Percentiles rank a stretch among this genome's conserved stretches.
Evolutionary conservation across 2,888 invertebrate species (phyloP).

Genomic region (Drosophila nr. fundita): DNA sequence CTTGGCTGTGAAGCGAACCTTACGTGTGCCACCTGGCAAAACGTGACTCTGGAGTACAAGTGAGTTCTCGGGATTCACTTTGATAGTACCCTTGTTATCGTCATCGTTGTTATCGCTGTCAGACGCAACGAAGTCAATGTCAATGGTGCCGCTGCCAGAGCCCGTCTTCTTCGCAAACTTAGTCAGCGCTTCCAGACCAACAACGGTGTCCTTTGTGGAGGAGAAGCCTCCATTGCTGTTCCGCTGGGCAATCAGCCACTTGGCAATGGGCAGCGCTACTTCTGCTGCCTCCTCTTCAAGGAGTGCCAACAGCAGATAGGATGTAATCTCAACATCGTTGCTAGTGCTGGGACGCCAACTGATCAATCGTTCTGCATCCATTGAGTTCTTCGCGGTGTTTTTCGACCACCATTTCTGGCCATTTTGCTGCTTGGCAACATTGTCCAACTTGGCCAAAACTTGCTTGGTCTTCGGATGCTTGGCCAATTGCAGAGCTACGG

Average conservation of each 20-base stretch:
- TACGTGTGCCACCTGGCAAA: slow-evolving; percentile 85
- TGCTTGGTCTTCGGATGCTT: slow-evolving; percentile 89
- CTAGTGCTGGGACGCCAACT: slow-evolving; percentile 87
- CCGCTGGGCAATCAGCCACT: slow-evolving; percentile 90
- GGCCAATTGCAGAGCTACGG: slow-evolving; percentile 91
- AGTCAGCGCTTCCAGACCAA: slow-evolving; percentile 90
- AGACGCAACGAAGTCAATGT: slow-evolving; percentile 71
- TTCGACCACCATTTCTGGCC: slow-evolving; percentile 93
- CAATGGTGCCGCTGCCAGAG: slow-evolving; percentile 73
- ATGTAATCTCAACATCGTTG: slow-evolving; percentile 92
- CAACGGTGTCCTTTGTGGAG: slow-evolving; percentile 92
- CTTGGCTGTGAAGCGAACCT: slow-evolving; percentile 90
- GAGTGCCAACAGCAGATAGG: slow-evolving; percentile 92
- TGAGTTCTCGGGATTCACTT: slow-evolving; percentile 90
- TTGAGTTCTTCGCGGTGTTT: slow-evolving; percentile 83
- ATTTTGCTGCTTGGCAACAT: slow-evolving; percentile 85
- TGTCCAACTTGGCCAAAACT: slow-evolving; percentile 87
- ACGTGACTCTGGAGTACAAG: slow-evolving; percentile 93
- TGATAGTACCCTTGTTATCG: slow-evolving; percentile 65
- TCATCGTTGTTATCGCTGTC: slow-evolving; percentile 42
- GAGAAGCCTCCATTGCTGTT: slow-evolving; percentile 90
- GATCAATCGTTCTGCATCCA: background rate
- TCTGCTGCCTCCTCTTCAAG: slow-evolving; percentile 83
- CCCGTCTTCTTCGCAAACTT: slow-evolving; percentile 88
- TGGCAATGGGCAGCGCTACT: slow-evolving; percentile 86